phyloP scores from a whole-genome alignment of 2,888 invertebrate genomes.

The Aelia acuminata region DNA sequence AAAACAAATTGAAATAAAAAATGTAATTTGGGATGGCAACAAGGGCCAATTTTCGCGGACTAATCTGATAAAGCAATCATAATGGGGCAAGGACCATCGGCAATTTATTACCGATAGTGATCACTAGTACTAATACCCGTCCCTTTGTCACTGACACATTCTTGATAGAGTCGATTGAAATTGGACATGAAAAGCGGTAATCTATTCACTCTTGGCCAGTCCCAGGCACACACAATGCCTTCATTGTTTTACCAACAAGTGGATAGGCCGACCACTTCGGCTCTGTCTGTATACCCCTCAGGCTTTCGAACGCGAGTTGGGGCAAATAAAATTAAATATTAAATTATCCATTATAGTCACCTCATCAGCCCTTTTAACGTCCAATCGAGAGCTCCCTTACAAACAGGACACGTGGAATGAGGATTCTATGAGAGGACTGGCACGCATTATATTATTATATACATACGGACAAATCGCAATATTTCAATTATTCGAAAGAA shows the following conservation, averaged over 20 bases:
- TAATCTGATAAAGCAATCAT: constrained; percentile 8
- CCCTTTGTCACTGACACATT: constrained; percentile 2
- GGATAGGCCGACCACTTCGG: neutral
- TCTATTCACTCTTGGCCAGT: neutral
- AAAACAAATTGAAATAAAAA: neutral
- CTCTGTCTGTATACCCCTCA: neutral
- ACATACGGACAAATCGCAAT: too few relatives aligned
- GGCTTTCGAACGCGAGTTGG: neutral
- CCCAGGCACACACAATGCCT: neutral
- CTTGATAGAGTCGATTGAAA: constrained; percentile 22
- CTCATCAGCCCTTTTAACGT: neutral
- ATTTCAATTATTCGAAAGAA: too few relatives aligned
- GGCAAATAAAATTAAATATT: neutral
- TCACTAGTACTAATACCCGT: neutral
- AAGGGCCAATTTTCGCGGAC: neutral
- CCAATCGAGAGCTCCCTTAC: neutral
- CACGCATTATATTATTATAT: too few relatives aligned
- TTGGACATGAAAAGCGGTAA: constrained; percentile 16
- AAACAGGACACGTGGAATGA: neutral
- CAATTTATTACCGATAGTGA: constrained; percentile 13
- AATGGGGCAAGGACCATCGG: neutral
- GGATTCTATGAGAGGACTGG: neutral
- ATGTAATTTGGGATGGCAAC: neutral
- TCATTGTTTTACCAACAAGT: constrained; percentile 16
- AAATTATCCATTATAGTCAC: neutral